Conservation (phyloP, 2,888 invertebrate species). For the Agrotis clavis region DNA sequence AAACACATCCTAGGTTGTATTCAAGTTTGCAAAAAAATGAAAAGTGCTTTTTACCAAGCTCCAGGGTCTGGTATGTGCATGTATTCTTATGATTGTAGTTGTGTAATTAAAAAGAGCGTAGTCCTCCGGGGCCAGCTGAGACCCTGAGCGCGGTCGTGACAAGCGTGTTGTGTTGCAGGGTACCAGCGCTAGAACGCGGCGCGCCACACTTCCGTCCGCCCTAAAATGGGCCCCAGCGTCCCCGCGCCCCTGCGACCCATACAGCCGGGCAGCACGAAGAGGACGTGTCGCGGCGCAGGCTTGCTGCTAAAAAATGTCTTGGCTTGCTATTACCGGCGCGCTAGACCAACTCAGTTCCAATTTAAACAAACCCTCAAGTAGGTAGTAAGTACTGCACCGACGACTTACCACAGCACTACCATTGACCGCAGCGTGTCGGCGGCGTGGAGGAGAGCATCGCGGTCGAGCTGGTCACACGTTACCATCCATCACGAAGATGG, state of each 20-base stretch:
- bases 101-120: background rate
- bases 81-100: background rate
- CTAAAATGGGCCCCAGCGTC: conserved; percentile 42
- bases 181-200: conserved; percentile 84
- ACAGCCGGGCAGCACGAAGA: background rate
- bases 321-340: conserved; percentile 29
- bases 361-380: background rate
- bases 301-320: conserved; percentile 9
- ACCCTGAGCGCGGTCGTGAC: conserved; percentile 4
- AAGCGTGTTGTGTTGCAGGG: conserved; percentile 73
- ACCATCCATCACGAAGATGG: conserved; percentile 23
- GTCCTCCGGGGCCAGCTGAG: background rate
- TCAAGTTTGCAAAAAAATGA: background rate
- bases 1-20: background rate
- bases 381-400: background rate
- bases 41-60: background rate
- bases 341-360: background rate
- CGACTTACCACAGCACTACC: background rate
- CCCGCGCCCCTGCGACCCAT: background rate
- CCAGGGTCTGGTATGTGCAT: background rate
- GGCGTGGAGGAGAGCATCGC: background rate
- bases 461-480: conserved; percentile 1
- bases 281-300: background rate
- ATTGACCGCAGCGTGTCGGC: background rate
- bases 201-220: conserved; percentile 75